Percentiles rank a stretch among this genome's conserved stretches.
These are phyloP conservation scores for Caenorhabditis panamensis DNA, from an alignment of 2,888 invertebrate species.

Conservation along the genomic window DNA sequence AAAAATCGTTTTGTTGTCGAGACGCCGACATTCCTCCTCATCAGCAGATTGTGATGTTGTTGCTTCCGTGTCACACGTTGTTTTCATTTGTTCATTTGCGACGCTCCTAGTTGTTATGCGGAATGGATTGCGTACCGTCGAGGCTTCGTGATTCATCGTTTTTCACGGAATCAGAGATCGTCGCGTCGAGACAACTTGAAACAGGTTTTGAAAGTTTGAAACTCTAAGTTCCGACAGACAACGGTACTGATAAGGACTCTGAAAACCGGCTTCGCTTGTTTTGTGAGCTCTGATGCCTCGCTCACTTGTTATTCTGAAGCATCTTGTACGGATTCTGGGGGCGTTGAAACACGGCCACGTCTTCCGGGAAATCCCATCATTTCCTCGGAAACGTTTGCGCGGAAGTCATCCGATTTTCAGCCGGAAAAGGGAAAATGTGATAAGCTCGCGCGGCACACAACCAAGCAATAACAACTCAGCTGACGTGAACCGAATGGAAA, in stretches of 20 bases:
- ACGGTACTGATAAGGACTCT: neutral
- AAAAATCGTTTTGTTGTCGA: neutral
- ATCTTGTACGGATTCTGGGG: neutral
- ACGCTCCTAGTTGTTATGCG: neutral
- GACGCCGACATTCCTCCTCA: too few species aligned
- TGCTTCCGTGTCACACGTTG: conserved; percentile 1
- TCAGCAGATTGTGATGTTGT: neutral
- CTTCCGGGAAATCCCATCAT: conserved; percentile 35
- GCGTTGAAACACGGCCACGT: neutral
- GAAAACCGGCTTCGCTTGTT: too few species aligned
- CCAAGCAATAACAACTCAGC: conserved; percentile 40
- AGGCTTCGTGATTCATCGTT: neutral
- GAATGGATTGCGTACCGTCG: neutral
- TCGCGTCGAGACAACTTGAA: neutral
- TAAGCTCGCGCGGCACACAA: conserved; percentile 31
- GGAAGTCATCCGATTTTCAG: conserved; percentile 29
- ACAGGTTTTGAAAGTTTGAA: neutral
- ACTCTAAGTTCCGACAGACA: too few species aligned
- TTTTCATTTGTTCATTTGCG: neutral
- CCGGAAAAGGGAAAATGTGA: conserved; percentile 50
- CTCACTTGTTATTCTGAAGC: neutral
- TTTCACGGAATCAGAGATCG: neutral
- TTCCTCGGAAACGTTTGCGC: conserved; percentile 23
- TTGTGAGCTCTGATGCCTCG: too few species aligned
- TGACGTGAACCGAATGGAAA: conserved; percentile 21